phyloP scores from a whole-genome alignment of 2,797 vertebrate species.

The Echiichthys vipera region DNA sequence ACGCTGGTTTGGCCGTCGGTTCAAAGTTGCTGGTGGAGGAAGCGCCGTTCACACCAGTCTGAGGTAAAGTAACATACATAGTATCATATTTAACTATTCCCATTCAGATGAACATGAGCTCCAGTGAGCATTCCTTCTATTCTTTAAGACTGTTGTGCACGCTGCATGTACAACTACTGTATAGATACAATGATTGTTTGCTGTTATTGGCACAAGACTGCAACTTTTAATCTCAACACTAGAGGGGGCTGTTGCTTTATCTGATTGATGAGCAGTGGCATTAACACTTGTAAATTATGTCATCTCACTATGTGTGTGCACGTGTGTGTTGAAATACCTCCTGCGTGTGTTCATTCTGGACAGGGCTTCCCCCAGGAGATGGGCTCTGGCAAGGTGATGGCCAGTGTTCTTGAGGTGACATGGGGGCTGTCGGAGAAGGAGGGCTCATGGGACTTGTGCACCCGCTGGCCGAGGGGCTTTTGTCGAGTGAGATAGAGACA shows the following conservation, averaged over 20 bases:
- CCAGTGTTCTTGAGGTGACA: slow-evolving; percentile 56
- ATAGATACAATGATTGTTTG: not conserved
- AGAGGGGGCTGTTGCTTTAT: slow-evolving; percentile 42
- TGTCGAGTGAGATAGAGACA: slow-evolving; percentile 84
- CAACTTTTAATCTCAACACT: slow-evolving; percentile 15
- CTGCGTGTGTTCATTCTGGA: slow-evolving; percentile 68
- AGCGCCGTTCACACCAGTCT: slow-evolving; percentile 64
- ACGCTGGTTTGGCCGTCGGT: slow-evolving; percentile 73
- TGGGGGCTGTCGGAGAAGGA: slow-evolving; percentile 43
- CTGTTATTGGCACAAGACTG: not conserved
- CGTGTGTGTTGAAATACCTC: slow-evolving; percentile 59
- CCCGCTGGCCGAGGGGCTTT: slow-evolving; percentile 64
- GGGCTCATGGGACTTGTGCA: slow-evolving; percentile 75
- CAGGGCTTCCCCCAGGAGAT: slow-evolving; percentile 53
- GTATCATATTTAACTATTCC: not conserved
- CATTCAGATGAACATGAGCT: not conserved
- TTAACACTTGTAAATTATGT: not conserved
- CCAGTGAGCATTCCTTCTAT: not conserved
- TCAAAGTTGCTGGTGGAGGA: slow-evolving; percentile 52
- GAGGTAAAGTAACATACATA: slow-evolving; percentile 20
- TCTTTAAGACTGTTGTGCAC: not conserved
- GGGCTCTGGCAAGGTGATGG: slow-evolving; percentile 65
- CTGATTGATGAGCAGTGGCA: rapidly evolving
- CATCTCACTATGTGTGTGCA: not conserved
- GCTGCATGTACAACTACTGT: not conserved